Conservation (phyloP, 2,113 vertebrate genomes). For the Rhabdornis inornatus region DNA sequence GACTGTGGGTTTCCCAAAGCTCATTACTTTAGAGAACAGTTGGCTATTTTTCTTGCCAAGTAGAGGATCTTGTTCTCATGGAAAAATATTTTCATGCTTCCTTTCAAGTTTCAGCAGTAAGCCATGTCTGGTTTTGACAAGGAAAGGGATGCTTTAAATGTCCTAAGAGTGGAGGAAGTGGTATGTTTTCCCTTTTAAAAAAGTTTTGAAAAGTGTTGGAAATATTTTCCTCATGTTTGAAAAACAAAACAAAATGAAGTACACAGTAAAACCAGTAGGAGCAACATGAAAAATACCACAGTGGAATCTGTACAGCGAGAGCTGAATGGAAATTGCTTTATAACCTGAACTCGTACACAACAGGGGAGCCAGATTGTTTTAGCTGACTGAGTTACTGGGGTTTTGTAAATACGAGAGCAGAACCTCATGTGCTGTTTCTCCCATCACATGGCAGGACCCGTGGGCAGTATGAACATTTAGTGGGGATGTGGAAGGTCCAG, state of each 20-base stretch:
- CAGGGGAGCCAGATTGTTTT: background rate
- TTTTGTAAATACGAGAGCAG: background rate
- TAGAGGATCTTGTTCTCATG: background rate
- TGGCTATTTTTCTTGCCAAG: background rate
- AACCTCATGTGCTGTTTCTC: conserved; percentile 5
- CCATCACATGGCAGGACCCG: background rate
- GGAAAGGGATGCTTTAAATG: background rate
- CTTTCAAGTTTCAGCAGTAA: conserved; percentile 14
- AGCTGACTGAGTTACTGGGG: conserved; percentile 3
- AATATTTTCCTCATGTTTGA: background rate
- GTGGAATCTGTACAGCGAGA: background rate
- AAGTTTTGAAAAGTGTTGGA: background rate
- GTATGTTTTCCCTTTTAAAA: background rate
- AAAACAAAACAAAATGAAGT: background rate
- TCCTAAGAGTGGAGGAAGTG: background rate
- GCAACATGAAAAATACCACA: background rate
- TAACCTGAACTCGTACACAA: background rate
- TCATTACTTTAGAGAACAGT: background rate
- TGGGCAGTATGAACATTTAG: background rate
- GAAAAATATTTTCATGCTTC: background rate
- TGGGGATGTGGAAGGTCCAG: background rate
- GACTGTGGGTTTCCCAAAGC: background rate
- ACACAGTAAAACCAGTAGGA: background rate
- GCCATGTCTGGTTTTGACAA: background rate
- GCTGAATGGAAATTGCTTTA: conserved; percentile 16